A percentile compares a stretch with the other conserved stretches of the same genome.
Conservation (phyloP, 2,797 vertebrate genomes). For the Diglossa cyanea region DNA sequence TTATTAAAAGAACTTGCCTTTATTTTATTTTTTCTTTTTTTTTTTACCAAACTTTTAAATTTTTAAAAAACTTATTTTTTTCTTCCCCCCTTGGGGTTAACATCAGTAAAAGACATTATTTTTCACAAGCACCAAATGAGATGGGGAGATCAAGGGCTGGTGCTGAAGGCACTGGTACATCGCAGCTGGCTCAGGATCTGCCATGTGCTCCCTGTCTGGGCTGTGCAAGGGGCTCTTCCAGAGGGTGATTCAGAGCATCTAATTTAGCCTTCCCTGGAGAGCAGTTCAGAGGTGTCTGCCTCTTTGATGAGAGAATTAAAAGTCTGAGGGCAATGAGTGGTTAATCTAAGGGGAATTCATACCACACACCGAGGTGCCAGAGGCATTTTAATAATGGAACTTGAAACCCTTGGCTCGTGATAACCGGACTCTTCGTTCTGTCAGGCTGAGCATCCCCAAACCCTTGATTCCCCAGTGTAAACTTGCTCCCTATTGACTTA, state of each 20-base stretch:
- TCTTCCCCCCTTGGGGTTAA: neutral
- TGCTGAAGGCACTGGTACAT: neutral
- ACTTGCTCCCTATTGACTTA: neutral
- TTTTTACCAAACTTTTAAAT: neutral
- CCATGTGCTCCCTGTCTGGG: neutral
- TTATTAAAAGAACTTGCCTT: neutral
- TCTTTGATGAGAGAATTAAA: conserved; percentile 58
- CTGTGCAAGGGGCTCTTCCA: conserved; percentile 20
- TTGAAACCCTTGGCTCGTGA: conserved; percentile 35
- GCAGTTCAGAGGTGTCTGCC: conserved; percentile 42
- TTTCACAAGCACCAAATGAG: neutral
- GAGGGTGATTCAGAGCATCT: conserved; percentile 29
- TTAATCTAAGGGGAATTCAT: conserved; percentile 66
- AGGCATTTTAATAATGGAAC: conserved; percentile 33
- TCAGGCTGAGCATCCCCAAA: neutral
- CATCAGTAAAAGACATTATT: neutral
- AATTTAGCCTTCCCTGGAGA: conserved; percentile 39
- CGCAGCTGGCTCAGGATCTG: neutral
- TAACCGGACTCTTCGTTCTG: neutral
- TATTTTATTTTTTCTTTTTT: neutral
- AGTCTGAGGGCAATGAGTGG: conserved; percentile 49
- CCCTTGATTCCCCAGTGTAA: neutral
- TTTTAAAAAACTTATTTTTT: neutral
- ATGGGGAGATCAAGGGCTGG: neutral
- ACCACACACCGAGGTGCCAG: conserved; percentile 47